Evolutionary conservation across 92 coral and sea anemone genomes (phyloP).

Genomic region (Siderastrea radians): DNA sequence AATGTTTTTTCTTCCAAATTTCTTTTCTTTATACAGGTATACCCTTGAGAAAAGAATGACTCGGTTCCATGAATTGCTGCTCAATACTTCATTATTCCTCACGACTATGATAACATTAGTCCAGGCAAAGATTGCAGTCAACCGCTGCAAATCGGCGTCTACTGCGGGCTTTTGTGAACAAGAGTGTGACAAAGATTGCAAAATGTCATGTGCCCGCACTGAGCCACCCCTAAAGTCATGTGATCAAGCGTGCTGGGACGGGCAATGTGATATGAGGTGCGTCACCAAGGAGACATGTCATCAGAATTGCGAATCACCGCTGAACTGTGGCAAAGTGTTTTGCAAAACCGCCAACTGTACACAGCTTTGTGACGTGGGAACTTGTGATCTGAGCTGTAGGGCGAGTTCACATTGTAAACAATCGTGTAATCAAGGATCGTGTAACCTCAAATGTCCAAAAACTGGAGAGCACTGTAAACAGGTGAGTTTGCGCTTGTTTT

Average conservation of each 20-base stretch:
- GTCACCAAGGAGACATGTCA: conserved; percentile 23
- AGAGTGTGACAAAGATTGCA: conserved; percentile 26
- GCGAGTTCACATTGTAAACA: conserved; percentile 77
- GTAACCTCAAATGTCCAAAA: conserved; percentile 78
- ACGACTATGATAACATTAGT: neutral
- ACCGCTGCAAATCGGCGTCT: neutral
- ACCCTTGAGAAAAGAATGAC: conserved; percentile 4
- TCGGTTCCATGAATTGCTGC: neutral
- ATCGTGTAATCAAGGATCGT: conserved; percentile 76
- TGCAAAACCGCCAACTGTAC: conserved; percentile 80
- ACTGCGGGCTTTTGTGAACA: conserved; percentile 1
- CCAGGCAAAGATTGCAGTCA: conserved; percentile 3
- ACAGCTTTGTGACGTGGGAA: conserved; percentile 67
- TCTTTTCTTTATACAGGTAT: neutral
- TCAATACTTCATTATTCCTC: neutral
- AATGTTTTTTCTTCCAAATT: neutral
- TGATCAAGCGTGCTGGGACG: conserved; percentile 19
- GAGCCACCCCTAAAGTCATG: conserved; percentile 17
- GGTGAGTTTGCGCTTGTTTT: neutral
- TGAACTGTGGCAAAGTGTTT: conserved; percentile 40
- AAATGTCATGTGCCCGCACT: conserved; percentile 21
- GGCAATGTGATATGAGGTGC: conserved; percentile 39
- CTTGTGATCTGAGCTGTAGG: conserved; percentile 76
- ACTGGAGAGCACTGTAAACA: conserved; percentile 75
- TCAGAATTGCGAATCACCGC: conserved; percentile 16